Conservation (phyloP, 2,888 invertebrate genomes). For the Philopedon plagiatum region DNA sequence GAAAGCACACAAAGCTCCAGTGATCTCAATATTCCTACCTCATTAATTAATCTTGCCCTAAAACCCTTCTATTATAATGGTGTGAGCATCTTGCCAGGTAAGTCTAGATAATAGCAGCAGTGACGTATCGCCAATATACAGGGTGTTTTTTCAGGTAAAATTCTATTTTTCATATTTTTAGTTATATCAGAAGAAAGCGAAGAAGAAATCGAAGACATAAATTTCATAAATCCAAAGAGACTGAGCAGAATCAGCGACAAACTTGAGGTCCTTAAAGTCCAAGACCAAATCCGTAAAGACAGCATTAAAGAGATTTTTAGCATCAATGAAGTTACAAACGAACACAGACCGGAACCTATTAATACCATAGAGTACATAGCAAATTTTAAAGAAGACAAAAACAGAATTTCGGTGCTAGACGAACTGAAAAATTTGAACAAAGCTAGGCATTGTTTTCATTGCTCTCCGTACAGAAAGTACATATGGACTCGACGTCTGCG, state of each 20-base stretch:
- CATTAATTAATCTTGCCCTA: slow-evolving; percentile 48
- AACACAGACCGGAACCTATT: slow-evolving; percentile 47
- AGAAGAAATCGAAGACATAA: slow-evolving; percentile 54
- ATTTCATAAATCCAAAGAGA: slow-evolving; percentile 54
- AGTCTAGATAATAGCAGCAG: not conserved
- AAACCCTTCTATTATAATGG: slow-evolving; percentile 56
- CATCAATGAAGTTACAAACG: slow-evolving; percentile 45
- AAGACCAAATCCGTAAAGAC: slow-evolving; percentile 40
- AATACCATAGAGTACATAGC: slow-evolving; percentile 55
- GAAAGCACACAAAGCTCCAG: slow-evolving; percentile 5
- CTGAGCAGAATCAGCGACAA: slow-evolving; percentile 56
- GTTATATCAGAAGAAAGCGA: slow-evolving; percentile 58
- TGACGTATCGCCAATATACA: not conserved
- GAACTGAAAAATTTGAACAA: slow-evolving; percentile 52
- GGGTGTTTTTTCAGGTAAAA: not conserved
- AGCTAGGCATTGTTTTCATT: slow-evolving; percentile 44
- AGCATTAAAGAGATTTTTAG: slow-evolving; percentile 46
- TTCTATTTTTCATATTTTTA: too few species aligned
- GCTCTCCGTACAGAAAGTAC: slow-evolving; percentile 54
- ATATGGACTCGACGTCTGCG: slow-evolving; percentile 54
- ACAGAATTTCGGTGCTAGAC: slow-evolving; percentile 45
- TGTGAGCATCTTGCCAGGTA: slow-evolving; percentile 57
- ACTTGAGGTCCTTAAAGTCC: slow-evolving; percentile 52
- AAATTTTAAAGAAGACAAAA: slow-evolving; percentile 49
- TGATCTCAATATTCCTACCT: slow-evolving; percentile 20